These are phyloP conservation scores for Tubulanus polymorphus DNA, from an alignment of 2,888 invertebrate species.

Conservation along the genomic window DNA sequence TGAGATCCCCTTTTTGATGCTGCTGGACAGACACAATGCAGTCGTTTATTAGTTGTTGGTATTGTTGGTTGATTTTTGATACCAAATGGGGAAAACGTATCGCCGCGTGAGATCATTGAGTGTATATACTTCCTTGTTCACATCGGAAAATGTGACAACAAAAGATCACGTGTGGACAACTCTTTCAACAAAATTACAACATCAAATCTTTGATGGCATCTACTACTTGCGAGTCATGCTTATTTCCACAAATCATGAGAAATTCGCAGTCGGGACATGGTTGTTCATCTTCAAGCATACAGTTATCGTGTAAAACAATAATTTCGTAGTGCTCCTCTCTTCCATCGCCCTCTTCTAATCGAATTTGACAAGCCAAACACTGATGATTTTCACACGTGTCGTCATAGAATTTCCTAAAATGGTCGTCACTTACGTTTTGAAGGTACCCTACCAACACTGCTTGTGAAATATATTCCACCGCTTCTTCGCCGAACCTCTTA, in stretches of 20 bases:
- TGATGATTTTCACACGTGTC: neutral
- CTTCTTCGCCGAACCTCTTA: neutral
- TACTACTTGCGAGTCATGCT: neutral
- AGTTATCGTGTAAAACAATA: neutral
- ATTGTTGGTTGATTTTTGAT: neutral
- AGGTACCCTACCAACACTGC: neutral
- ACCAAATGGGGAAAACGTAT: neutral
- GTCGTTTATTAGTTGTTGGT: neutral
- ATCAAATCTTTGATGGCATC: neutral
- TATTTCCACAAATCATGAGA: neutral
- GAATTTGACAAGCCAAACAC: neutral
- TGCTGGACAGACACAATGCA: neutral
- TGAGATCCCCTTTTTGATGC: too few relatives aligned
- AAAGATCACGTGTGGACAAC: neutral
- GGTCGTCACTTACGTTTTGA: neutral
- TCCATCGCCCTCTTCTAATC: neutral
- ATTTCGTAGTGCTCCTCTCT: neutral
- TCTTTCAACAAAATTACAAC: neutral
- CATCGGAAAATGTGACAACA: neutral
- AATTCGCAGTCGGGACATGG: neutral
- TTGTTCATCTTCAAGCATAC: neutral
- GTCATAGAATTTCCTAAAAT: neutral
- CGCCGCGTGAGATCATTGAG: neutral
- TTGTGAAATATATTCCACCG: neutral
- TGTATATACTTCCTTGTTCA: neutral